Evolutionary conservation across 2,113 vertebrate genomes (phyloP), one percentile per base, ranked within the genome.

Genomic region (Sander lucioperca): DNA sequence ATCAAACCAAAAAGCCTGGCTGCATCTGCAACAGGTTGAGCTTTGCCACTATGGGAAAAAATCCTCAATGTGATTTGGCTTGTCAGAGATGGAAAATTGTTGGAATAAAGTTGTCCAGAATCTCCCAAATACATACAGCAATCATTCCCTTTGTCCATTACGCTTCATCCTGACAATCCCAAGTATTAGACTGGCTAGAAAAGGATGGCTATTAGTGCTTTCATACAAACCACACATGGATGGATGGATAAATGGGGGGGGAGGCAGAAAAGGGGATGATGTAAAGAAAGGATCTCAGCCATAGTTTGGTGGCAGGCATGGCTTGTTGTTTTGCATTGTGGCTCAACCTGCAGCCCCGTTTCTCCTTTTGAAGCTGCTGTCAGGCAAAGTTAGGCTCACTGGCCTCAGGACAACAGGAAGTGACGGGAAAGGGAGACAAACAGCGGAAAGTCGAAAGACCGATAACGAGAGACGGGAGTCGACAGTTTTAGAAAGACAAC

Each of bases 291-390:
- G 33, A 65, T 53, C 47, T 51, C 33, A 13, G 56, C 45, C n/a
- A 78, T n/a, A 39, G 64, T 87, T 80, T 73, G 27, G 30, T 67
- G 43, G 27, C 12, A 74, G 57, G n/a, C 14, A 25, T 23, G 39
- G 76, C 50, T 65, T 79, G 81, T 86, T 91, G 64, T 78, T 77
- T 67, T 59, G 62, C 54, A 81, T 70, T 11, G 62, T 66, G 63
- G 76, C 48, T 86, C 48, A 79, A 76, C 59, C 71, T 62, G 50
- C 69, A 87, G 65, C 57, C 48, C 53, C 19, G 85, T 75, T 83
- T 77, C 77, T 83, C 59, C 59, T 81, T 87, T 81, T 75, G 76
- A 86, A 80, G 80, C 83, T 70, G 68, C 86, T 90, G 89, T 90
- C 88, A 86, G 76, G 56, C 36, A 70, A 58, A 51, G 87, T 88